Evolutionary conservation across 2,113 vertebrate genomes (phyloP), one percentile per base, ranked within the genome.

Genomic region (Clarias batrachus): DNA sequence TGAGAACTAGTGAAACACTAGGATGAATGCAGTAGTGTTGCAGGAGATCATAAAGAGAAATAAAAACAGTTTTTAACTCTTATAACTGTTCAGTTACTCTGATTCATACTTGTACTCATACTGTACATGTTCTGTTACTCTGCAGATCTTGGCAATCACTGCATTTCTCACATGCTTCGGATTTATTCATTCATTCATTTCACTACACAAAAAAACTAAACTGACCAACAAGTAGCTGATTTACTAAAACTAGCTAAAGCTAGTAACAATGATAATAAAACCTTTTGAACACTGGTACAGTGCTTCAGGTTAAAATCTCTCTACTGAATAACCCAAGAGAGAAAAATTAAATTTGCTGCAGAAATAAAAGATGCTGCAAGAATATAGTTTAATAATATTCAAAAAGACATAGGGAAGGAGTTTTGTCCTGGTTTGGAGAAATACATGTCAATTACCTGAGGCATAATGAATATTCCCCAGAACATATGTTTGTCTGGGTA

Each of bases 361-460:
- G 6, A n/a, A 37, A 85, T 16, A 57, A 86, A 68, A 19, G 6
- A 60, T 37, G 56, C 27, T 23, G 27, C 77, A 85, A 9, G 21
- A 3, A 63, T 48, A n/a, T 41, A 70, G 23, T 57, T 54, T 86
- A 81, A 60, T 71, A 71, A 19, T 37, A 81, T 62, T 25, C 65
- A 81, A 25, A 81, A 73, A 52, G 41, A 73, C 78, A 81, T 62
- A 41, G 73, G 54, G 27, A 13, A 60, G 23, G 52, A 73, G 85
- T 89, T 86, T 86, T 89, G 77, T 73, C 71, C 25, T 76, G 73
- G 11, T 85, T 52, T 77, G 57, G 83, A 85, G 82, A 37, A 74
- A 84, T 56, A 30, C 83, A 66, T 78, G 81, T 92, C 90, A 93
- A 91, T 92, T 92, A 91, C 88, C 83, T 85, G 89, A 62, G 52